Evolutionary conservation across 2,888 invertebrate genomes (phyloP).

Genomic region (Heteromyza rotundicornis): DNA sequence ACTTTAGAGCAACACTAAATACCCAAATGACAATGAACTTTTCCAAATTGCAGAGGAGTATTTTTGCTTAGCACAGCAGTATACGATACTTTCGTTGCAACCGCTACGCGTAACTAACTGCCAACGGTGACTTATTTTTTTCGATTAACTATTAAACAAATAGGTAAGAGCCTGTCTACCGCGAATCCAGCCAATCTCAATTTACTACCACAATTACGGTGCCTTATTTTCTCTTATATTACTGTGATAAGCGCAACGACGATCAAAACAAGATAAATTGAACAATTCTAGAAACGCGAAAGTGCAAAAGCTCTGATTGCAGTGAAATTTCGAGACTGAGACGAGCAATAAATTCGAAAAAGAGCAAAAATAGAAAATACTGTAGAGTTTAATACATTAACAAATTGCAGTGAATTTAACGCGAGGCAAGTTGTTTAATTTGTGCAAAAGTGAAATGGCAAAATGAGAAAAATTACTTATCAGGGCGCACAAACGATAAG

Average conservation of each 20-base stretch:
- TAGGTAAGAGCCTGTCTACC: slow-evolving; percentile 29
- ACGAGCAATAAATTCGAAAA: not conserved
- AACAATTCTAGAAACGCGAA: too few species aligned
- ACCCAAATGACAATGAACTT: too few species aligned
- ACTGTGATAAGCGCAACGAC: too few species aligned
- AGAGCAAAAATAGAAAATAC: not conserved
- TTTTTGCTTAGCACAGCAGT: too few species aligned
- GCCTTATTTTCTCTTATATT: too few species aligned
- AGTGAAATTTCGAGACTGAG: slow-evolving; percentile 11
- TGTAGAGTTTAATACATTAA: not conserved
- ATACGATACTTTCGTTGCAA: too few species aligned
- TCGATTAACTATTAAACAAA: slow-evolving; percentile 36
- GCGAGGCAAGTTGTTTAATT: too few species aligned
- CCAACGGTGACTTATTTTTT: slow-evolving; percentile 34
- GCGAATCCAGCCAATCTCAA: slow-evolving; percentile 15
- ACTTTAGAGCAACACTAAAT: too few species aligned
- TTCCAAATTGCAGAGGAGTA: too few species aligned
- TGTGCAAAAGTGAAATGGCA: not conserved
- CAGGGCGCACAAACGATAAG: not conserved
- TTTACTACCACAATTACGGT: too few species aligned
- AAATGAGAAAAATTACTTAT: not conserved
- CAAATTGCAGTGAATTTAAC: not conserved
- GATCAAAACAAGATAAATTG: too few species aligned
- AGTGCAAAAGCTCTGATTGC: slow-evolving; percentile 16
- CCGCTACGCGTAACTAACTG: too few species aligned